Percentiles rank a stretch among this genome's conserved stretches.
Evolutionary conservation across 2,797 vertebrate genomes (phyloP).

Genomic region (Hydrocynus forskahlii): DNA sequence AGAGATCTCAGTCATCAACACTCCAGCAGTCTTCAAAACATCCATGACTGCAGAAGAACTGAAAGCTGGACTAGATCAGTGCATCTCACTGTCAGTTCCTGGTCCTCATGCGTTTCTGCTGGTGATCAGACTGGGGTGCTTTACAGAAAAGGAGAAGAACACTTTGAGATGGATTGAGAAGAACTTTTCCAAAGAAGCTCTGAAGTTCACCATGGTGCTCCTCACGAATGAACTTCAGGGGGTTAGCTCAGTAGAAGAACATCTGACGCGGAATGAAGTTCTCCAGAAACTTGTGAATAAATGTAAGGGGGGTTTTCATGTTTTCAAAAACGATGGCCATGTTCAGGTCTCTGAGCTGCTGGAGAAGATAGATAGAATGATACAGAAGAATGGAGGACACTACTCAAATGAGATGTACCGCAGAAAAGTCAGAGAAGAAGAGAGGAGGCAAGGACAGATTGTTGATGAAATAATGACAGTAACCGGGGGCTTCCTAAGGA

Average conservation of each 20-base stretch:
- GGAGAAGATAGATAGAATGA: background rate
- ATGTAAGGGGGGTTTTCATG: too few relatives aligned
- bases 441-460: background rate
- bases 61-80: background rate
- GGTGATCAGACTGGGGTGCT: too few relatives aligned
- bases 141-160: too few relatives aligned
- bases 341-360: too few relatives aligned
- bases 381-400: background rate
- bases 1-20: background rate
- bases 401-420: background rate
- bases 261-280: background rate
- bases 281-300: background rate
- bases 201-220: too few relatives aligned
- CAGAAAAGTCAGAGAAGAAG: background rate
- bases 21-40: background rate
- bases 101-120: too few relatives aligned
- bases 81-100: too few relatives aligned
- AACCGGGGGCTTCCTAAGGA: too few relatives aligned
- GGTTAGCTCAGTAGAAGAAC: background rate
- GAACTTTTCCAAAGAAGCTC: too few relatives aligned
- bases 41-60: background rate
- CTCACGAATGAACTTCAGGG: background rate
- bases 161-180: too few relatives aligned
- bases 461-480: background rate
- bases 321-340: too few relatives aligned